Evolutionary conservation across 2,797 vertebrate species (phyloP), one percentile per base, ranked within the genome.

Genomic region (Ctenopoma multispine): DNA sequence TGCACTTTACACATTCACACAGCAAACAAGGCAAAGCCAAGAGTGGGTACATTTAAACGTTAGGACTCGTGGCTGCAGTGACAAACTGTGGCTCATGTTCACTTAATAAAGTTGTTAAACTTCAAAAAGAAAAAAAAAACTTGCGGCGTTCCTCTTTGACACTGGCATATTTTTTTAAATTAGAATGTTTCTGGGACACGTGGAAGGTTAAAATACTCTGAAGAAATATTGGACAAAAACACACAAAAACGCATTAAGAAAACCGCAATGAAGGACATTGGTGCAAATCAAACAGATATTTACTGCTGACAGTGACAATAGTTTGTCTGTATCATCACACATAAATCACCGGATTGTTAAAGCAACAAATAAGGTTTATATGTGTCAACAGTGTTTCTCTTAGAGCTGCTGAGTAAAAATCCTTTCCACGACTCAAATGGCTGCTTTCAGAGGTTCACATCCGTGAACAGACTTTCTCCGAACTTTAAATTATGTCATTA

Each of bases 401-500:
- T 13, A 6, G 4, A 57, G 7, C n/a, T 72, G 24, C 36, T n/a
- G 9, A 56, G 5, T 21, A 1, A 60, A 31, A 48, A 34, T 29
- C 34, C 61, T n/a, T 44, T 34, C 27, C 7, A 13, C 23, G 18
- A 1, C 24, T 29, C 4, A 12, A 64, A 6, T 20, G 3, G 40
- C 58, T 63, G 17, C 38, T 38, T 43, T 56, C 56, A 14, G 41
- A 68, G 11, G 13, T 41, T 43, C 34, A 10, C 5, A 44, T 58
- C 29, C 24, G 8, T 20, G 8, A 38, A 21, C n/a, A 17, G 14
- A 24, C 38, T 20, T 12, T 50, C 17, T 17, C n/a, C 24, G 14
- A 63, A 15, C 21, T 3, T 9, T 7, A 9, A 44, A 20, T 69
- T 81, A 86, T 7, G 67, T 46, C 69, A 90, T 72, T 1, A 51